These are phyloP conservation scores for Hedychridium roseum DNA, from an alignment of 2,888 invertebrate genomes.

Conservation along the genomic window DNA sequence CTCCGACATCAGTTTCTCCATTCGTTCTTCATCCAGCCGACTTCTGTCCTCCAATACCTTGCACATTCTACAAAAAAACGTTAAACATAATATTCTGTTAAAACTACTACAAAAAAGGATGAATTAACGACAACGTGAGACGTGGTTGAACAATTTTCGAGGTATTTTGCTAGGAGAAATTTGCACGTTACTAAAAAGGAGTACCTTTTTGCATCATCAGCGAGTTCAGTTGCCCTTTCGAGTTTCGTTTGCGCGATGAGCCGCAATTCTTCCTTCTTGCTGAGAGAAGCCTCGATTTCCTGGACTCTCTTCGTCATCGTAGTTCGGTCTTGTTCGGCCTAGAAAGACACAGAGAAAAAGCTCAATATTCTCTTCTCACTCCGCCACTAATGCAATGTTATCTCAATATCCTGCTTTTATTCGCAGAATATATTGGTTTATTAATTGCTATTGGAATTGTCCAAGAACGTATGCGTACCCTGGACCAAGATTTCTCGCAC, in stretches of 20 bases:
- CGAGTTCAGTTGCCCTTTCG: slow-evolving; percentile 74
- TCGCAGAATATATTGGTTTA: too few relatives aligned
- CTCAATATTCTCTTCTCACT: too few relatives aligned
- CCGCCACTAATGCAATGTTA: too few relatives aligned
- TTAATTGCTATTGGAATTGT: too few relatives aligned
- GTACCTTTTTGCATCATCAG: slow-evolving; percentile 77
- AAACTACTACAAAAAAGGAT: slow-evolving; percentile 7
- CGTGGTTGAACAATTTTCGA: background rate
- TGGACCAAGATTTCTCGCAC: slow-evolving; percentile 87
- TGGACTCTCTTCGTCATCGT: slow-evolving; percentile 73
- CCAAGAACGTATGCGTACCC: slow-evolving; percentile 70
- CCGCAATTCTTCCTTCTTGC: slow-evolving; percentile 73
- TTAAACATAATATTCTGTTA: background rate
- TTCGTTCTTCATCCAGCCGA: slow-evolving; percentile 73
- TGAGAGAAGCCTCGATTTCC: slow-evolving; percentile 74
- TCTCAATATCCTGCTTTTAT: too few relatives aligned
- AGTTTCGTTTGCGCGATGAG: slow-evolving; percentile 71
- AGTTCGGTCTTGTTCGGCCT: slow-evolving; percentile 73
- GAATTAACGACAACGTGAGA: background rate
- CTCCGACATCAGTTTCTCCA: slow-evolving; percentile 71
- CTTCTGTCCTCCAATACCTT: slow-evolving; percentile 73
- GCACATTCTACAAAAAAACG: slow-evolving; percentile 65
- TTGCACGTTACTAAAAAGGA: background rate
- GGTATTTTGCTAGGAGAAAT: background rate
- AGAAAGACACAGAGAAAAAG: too few relatives aligned